phyloP scores from a whole-genome alignment of 2,797 vertebrate species.

The Sebastes goodei region DNA sequence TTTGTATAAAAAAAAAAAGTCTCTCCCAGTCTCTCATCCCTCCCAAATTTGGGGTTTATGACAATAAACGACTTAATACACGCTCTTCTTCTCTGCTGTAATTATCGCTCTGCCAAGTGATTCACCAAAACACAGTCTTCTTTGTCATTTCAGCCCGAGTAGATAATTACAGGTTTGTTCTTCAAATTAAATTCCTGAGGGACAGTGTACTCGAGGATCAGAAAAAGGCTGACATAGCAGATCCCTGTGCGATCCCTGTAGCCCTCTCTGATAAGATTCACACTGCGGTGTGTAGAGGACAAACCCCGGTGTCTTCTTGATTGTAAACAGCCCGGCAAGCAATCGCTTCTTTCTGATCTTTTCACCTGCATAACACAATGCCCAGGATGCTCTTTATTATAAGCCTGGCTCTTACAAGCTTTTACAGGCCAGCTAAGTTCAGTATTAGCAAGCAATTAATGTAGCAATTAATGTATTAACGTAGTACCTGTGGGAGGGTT shows the following conservation, averaged over 20 bases:
- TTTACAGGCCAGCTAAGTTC: slow-evolving; percentile 28
- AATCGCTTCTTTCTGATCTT: slow-evolving; percentile 5
- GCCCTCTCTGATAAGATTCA: slow-evolving; percentile 58
- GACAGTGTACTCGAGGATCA: slow-evolving; percentile 3
- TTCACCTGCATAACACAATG: slow-evolving; percentile 13
- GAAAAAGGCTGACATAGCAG: slow-evolving; percentile 60
- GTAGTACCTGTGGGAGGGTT: slow-evolving; percentile 30
- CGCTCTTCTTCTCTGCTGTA: background rate
- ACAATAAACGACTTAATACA: slow-evolving; percentile 12
- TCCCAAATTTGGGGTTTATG: slow-evolving; percentile 5
- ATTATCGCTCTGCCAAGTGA: slow-evolving; percentile 34
- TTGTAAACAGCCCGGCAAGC: slow-evolving; percentile 32
- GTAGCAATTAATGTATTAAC: slow-evolving; percentile 62
- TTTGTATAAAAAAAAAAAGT: background rate
- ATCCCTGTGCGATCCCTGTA: slow-evolving; percentile 30
- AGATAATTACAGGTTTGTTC: slow-evolving; percentile 67
- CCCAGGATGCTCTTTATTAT: slow-evolving; percentile 8
- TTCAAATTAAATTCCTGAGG: slow-evolving; percentile 41
- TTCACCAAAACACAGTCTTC: slow-evolving; percentile 17
- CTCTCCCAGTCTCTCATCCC: background rate
- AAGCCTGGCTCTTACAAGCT: background rate
- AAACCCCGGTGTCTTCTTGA: slow-evolving; percentile 19
- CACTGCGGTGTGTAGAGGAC: slow-evolving; percentile 27
- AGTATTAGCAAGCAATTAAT: slow-evolving; percentile 54
- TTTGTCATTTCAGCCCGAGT: slow-evolving; percentile 16